Percentiles rank a stretch among this genome's conserved stretches.
Evolutionary conservation across 2,113 vertebrate genomes (phyloP).

Genomic region (Progne subis): DNA sequence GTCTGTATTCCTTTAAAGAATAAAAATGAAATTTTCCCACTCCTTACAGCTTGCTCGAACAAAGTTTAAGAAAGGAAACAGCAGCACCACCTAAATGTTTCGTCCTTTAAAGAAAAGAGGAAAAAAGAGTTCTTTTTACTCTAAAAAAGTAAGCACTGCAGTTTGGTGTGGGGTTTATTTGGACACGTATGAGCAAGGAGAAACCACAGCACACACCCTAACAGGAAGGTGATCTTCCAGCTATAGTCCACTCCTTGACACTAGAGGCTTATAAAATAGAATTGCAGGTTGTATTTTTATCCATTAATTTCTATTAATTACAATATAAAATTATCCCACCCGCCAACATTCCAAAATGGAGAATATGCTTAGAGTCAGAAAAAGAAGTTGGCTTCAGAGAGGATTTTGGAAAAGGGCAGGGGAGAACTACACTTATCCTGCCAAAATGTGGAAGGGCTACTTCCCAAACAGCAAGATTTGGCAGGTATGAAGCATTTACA

Average conservation of each 20-base stretch:
- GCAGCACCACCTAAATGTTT: not conserved
- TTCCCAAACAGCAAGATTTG: not conserved
- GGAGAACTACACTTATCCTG: not conserved
- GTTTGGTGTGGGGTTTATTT: not conserved
- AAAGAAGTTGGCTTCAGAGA: not conserved
- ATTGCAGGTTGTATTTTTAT: not conserved
- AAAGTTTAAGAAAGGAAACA: not conserved
- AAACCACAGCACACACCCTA: accelerated
- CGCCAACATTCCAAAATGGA: not conserved
- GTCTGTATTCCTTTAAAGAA: not conserved
- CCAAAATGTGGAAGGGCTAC: not conserved
- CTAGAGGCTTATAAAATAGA: not conserved
- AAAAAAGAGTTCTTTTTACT: not conserved
- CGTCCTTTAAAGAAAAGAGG: not conserved
- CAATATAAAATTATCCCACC: not conserved
- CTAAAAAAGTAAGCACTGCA: not conserved
- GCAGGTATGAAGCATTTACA: not conserved
- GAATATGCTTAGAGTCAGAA: not conserved
- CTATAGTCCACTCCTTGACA: not conserved
- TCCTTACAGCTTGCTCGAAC: not conserved
- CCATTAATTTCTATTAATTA: not conserved
- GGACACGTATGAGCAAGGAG: not conserved
- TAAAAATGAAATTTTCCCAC: not conserved
- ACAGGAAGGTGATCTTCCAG: not conserved
- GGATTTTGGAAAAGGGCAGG: not conserved